phyloP scores from a whole-genome alignment of 2,113 vertebrate species.

The Irena cyanogastra region DNA sequence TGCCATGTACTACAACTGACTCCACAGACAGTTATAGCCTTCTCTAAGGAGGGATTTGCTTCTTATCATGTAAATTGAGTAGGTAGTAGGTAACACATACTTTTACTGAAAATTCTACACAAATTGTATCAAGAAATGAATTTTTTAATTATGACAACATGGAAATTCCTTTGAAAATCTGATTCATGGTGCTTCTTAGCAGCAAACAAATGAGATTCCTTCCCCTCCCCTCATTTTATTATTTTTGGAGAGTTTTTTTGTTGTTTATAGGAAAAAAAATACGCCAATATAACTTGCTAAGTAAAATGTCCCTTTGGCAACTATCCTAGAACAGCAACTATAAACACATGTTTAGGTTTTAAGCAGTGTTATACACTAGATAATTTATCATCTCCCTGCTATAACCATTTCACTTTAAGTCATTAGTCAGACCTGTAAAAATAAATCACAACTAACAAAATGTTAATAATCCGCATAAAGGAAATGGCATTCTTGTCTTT shows the following conservation, averaged over 20 bases:
- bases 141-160: background rate
- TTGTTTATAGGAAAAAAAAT: background rate
- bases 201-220: background rate
- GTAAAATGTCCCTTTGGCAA: conserved; percentile 54
- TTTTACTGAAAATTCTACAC: background rate
- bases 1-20: background rate
- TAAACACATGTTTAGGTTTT: conserved; percentile 73
- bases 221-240: background rate
- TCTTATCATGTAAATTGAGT: background rate
- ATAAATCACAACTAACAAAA: conserved; percentile 57
- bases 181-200: background rate
- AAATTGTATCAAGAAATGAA: background rate
- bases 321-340: conserved; percentile 58
- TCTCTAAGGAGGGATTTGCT: background rate
- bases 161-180: background rate
- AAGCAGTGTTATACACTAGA: conserved; percentile 34
- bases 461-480: conserved; percentile 37
- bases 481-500: background rate
- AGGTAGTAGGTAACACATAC: background rate
- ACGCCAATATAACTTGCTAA: background rate
- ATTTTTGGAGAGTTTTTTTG: background rate
- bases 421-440: conserved; percentile 47
- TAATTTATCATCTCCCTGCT: conserved; percentile 64
- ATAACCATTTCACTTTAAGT: conserved; percentile 34
- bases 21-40: background rate